A percentile compares a stretch with the other conserved stretches of the same genome.
Conservation (phyloP, 23 tunicate species). For the Diplosoma virens region DNA sequence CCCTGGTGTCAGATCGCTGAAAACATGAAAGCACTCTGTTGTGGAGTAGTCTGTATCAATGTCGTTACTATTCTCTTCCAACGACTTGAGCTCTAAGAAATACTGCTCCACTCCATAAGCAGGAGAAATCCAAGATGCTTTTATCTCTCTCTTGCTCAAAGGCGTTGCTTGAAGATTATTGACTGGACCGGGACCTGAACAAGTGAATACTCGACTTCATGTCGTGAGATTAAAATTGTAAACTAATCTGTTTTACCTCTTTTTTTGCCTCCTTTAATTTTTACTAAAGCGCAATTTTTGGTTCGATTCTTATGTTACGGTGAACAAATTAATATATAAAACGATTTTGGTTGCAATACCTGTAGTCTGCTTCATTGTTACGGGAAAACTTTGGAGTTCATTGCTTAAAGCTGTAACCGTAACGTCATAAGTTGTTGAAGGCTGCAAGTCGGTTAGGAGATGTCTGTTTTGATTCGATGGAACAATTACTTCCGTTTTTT, state of each 20-base stretch:
- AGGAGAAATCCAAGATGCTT: constrained; percentile 66
- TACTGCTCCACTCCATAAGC: constrained; percentile 66
- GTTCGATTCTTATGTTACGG: neutral
- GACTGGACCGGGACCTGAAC: constrained; percentile 51
- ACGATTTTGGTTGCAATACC: constrained; percentile 20
- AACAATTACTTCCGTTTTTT: neutral
- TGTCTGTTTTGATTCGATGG: neutral
- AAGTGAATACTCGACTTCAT: neutral
- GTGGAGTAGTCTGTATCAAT: neutral
- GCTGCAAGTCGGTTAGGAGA: neutral
- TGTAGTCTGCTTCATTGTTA: constrained; percentile 36
- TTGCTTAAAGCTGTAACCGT: constrained; percentile 24
- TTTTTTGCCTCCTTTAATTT: neutral
- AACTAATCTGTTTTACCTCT: neutral
- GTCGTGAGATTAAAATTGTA: neutral
- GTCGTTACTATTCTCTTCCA: neutral
- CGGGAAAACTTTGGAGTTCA: neutral
- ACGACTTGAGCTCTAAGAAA: neutral
- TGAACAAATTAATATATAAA: neutral
- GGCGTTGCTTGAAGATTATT: constrained; percentile 22
- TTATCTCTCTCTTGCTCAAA: constrained; percentile 33
- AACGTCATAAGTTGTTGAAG: constrained; percentile 8
- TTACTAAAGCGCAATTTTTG: neutral
- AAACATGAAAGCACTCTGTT: constrained; percentile 15
- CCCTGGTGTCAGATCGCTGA: constrained; percentile 55